These are phyloP conservation scores for Leptoclinus maculatus DNA, from an alignment of 2,797 vertebrate species.

Conservation along the genomic window DNA sequence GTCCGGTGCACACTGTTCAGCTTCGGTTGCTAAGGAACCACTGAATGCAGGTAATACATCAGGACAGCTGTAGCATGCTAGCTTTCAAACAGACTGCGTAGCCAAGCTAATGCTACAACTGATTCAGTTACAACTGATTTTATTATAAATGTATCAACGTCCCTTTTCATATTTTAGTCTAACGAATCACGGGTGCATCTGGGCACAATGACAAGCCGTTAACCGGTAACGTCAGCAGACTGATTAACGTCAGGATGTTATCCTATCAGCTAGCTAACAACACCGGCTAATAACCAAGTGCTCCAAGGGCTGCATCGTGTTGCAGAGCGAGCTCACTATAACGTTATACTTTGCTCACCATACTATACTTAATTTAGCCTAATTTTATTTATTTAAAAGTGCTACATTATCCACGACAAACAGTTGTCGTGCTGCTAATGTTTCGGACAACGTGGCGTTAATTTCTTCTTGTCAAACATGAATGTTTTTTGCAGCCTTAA, in stretches of 20 bases:
- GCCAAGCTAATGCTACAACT: conserved; percentile 53
- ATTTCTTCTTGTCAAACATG: background rate
- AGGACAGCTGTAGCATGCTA: conserved; percentile 77
- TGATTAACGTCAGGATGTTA: conserved; percentile 24
- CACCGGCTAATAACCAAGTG: conserved; percentile 53
- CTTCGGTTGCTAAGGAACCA: conserved; percentile 85
- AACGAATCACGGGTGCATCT: background rate
- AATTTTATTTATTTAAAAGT: background rate
- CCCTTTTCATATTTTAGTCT: background rate
- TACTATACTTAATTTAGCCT: too few relatives aligned
- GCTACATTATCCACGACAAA: background rate
- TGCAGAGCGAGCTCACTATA: conserved; percentile 46
- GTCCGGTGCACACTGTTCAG: conserved; percentile 61
- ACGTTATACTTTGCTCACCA: background rate
- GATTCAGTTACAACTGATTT: background rate
- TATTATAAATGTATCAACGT: background rate
- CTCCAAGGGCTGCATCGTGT: conserved; percentile 67
- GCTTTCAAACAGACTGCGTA: conserved; percentile 50
- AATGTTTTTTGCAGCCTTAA: background rate
- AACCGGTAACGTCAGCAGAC: background rate
- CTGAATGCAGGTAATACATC: conserved; percentile 80
- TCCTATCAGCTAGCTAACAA: conserved; percentile 30
- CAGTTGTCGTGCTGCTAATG: background rate
- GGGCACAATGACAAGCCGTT: conserved; percentile 12
- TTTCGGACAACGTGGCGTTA: background rate